Evolutionary conservation across 2,888 invertebrate species (phyloP).

Genomic region (Carpatolechia fugitivella): DNA sequence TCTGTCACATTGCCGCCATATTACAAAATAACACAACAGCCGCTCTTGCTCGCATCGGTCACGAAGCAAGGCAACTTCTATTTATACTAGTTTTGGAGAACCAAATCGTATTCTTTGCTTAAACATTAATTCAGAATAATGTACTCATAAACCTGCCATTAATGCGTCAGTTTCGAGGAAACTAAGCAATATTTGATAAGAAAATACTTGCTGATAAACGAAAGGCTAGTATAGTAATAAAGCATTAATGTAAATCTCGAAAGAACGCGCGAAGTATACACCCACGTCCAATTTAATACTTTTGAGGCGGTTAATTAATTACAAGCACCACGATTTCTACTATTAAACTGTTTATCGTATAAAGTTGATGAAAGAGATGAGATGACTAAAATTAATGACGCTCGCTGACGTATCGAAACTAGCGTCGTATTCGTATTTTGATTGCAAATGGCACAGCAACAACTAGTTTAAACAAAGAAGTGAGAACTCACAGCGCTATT

Average conservation of each 20-base stretch:
- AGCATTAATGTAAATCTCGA: not conserved
- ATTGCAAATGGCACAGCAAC: too few relatives aligned
- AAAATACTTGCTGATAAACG: not conserved
- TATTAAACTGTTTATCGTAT: not conserved
- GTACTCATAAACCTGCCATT: not conserved
- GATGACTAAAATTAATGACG: not conserved
- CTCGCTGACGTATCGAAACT: not conserved
- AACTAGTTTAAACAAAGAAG: too few relatives aligned
- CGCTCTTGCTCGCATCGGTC: not conserved
- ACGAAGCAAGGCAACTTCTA: not conserved
- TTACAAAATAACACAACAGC: not conserved
- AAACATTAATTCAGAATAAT: not conserved
- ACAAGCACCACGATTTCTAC: not conserved
- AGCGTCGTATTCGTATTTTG: too few relatives aligned
- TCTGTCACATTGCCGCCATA: constrained; percentile 29
- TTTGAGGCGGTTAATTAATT: too few relatives aligned
- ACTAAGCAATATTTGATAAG: constrained; percentile 2
- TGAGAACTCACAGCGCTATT: not conserved
- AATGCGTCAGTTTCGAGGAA: not conserved
- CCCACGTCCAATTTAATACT: too few relatives aligned
- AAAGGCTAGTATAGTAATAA: not conserved
- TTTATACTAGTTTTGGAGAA: not conserved
- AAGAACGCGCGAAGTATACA: too few relatives aligned
- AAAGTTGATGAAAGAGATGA: not conserved
- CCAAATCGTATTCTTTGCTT: not conserved